A percentile compares a stretch with the other conserved stretches of the same genome.
Evolutionary conservation across 2,797 vertebrate species (phyloP).

Genomic region (Cirrhinus molitorella): DNA sequence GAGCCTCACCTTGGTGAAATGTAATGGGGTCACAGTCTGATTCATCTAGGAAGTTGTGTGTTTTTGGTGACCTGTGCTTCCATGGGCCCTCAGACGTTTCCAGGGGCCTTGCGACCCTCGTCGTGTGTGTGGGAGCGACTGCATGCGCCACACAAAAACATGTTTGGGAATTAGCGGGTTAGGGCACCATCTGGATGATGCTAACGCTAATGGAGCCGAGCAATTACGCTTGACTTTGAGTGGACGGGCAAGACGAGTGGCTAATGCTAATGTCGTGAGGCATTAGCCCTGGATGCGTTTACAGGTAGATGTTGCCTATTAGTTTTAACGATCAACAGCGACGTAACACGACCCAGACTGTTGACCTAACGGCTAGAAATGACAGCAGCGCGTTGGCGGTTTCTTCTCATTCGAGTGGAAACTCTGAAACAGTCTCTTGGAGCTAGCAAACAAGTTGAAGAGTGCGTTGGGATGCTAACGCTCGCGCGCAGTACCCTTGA

Average conservation of each 20-base stretch:
- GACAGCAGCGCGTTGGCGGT: not conserved
- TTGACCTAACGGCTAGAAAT: not conserved
- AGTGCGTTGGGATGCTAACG: conserved; percentile 44
- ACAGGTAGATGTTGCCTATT: conserved; percentile 25
- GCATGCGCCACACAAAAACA: not conserved
- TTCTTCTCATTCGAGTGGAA: not conserved
- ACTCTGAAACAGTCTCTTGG: not conserved
- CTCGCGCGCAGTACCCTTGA: conserved; percentile 75
- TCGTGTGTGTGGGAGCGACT: conserved; percentile 23
- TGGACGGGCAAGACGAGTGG: conserved; percentile 62
- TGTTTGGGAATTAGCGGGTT: conserved; percentile 46
- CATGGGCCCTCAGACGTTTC: not conserved
- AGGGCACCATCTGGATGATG: conserved; percentile 77
- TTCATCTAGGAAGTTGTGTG: conserved; percentile 36
- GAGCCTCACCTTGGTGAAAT: conserved; percentile 42
- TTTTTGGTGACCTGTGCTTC: conserved; percentile 11
- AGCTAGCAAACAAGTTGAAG: not conserved
- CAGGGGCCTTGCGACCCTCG: not conserved
- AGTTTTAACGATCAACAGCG: conserved; percentile 5
- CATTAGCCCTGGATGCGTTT: conserved; percentile 55
- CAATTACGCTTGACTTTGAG: conserved; percentile 78
- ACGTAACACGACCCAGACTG: not conserved
- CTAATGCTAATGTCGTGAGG: conserved; percentile 63
- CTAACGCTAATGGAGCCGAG: conserved; percentile 75
- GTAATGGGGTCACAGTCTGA: conserved; percentile 61